Conservation (phyloP, 2,113 vertebrate genomes). For the Catagonus wagneri region DNA sequence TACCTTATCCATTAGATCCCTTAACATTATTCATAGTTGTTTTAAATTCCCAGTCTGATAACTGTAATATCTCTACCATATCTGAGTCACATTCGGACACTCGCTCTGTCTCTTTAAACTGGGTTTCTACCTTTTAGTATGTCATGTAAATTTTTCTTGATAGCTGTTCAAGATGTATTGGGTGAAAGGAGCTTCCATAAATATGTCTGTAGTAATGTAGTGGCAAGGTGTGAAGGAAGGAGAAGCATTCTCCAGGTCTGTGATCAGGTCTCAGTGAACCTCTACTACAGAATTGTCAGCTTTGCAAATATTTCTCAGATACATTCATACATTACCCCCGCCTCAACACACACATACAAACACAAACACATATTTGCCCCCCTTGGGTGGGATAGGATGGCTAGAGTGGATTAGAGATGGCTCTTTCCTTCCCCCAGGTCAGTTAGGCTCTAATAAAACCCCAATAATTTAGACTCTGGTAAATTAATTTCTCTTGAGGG, state of each 20-base stretch:
- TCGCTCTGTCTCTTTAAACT: not conserved
- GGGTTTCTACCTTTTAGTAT: not conserved
- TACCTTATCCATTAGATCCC: not conserved
- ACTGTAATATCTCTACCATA: not conserved
- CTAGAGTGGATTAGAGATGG: not conserved
- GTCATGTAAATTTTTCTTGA: not conserved
- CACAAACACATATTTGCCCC: not conserved
- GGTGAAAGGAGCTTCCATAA: not conserved
- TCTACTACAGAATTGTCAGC: not conserved
- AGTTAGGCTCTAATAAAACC: not conserved
- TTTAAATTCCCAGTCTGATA: not conserved
- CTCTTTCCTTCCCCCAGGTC: not conserved
- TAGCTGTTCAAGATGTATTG: not conserved
- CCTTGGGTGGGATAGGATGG: not conserved
- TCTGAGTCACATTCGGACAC: not conserved
- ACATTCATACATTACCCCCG: too few relatives aligned
- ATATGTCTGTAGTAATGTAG: not conserved
- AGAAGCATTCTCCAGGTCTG: not conserved
- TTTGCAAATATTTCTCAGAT: not conserved
- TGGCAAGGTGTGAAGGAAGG: too few relatives aligned
- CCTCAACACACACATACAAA: not conserved
- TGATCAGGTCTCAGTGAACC: not conserved
- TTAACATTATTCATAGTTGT: not conserved
- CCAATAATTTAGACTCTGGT: not conserved
- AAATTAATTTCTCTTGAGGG: constrained; percentile 16